Base-by-base conservation (phyloP, 2,888 invertebrate species). In the Hybos culiciformis region DNA sequence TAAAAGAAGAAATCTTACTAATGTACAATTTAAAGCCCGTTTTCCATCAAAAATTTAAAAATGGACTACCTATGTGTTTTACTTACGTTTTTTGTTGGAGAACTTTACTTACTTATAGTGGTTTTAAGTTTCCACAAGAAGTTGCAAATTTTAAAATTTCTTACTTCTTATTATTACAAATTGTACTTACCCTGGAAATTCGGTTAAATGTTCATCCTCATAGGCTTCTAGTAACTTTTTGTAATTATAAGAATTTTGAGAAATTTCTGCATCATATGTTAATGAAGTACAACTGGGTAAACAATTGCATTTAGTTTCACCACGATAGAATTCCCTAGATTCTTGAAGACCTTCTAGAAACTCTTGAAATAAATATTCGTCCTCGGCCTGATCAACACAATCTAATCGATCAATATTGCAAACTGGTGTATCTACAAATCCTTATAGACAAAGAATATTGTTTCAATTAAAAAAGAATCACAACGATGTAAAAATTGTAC, bases 341-440 rank as follows among this genome's bases (percentile, higher is more conserved):
- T 53, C 50, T 26, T 46, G 47, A 29, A 61, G 41, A 1, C 67
- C 61, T 51, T 67, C 60, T 17, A 58, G 50, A 48, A 66, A 66
- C 42, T 66, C 65, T 34, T 54, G 56, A 0, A 58, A 47, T 4
- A 63, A 45, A n/a, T 66, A 50, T 31, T 56, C 51, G 40, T 65
- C 63, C 47, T 63, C 62, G 2, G 66, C 67, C 2, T 57, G 46
- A 42, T 58, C 55, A 37, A 62, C 56, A 44, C 70, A 70, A 5
- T 48, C 45, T 12, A 64, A 53, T 6, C 49, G 59, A 4, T 55
- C 57, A 0, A 63, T 55, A 2, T 66, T 66, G 50, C 70, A 70
- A 11, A 70, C 60, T 3, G 63, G 61, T 20, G 57, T 58, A 11
- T 55, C 51, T 2, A 51, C 45, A 39, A 56, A 58, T 47, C 62